These are phyloP conservation scores for Falco berigora DNA, from an alignment of 2,797 vertebrate species.

Conservation along the genomic window DNA sequence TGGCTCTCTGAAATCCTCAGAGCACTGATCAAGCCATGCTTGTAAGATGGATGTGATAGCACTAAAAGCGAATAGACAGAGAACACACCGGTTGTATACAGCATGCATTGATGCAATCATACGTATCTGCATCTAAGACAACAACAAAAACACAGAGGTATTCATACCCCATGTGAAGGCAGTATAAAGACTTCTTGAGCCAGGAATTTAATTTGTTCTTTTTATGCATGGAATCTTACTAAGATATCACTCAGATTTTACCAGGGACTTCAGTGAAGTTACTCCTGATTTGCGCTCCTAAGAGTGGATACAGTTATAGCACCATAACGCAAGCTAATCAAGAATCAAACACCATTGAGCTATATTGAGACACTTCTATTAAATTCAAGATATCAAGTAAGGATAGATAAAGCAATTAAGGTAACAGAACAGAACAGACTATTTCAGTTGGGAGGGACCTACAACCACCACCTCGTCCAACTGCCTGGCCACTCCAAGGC, in stretches of 20 bases:
- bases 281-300: background rate
- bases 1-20: slow-evolving; percentile 90
- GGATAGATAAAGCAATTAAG: background rate
- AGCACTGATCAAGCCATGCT: slow-evolving; percentile 92
- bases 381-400: background rate
- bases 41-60: slow-evolving; percentile 86
- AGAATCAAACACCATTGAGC: background rate
- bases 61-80: slow-evolving; percentile 61
- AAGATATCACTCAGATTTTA: background rate
- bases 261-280: background rate
- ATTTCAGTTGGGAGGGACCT: background rate
- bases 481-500: too few relatives aligned
- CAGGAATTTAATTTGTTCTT: background rate
- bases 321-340: background rate
- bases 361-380: background rate
- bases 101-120: too few relatives aligned
- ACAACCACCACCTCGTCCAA: too few relatives aligned
- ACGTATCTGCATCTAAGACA: background rate
- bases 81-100: background rate
- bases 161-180: background rate
- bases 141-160: background rate
- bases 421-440: background rate
- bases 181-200: background rate
- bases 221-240: background rate
- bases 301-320: background rate